phyloP scores from a whole-genome alignment of 2,113 vertebrate species.

The Larimichthys crocea region DNA sequence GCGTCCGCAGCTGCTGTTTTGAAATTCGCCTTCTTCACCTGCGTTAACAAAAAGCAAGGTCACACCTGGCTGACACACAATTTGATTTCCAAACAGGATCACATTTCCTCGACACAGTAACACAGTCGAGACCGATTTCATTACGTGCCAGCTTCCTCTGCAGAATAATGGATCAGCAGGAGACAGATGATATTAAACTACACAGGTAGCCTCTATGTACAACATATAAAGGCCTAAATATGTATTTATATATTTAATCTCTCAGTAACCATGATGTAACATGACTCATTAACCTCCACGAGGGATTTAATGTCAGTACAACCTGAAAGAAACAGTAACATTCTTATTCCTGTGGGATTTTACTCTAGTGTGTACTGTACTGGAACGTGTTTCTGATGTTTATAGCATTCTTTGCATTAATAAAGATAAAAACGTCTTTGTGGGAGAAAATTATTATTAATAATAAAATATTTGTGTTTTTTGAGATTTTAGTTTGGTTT shows the following conservation, averaged over 20 bases:
- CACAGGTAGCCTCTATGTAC: not conserved
- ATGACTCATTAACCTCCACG: conserved; percentile 10
- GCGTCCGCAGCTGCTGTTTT: conserved; percentile 9
- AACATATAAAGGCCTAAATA: too few species aligned
- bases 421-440: not conserved
- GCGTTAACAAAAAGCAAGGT: not conserved
- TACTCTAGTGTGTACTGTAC: not conserved
- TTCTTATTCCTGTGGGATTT: not conserved
- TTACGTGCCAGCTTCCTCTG: conserved; percentile 10
- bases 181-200: not conserved
- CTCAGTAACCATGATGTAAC: not conserved
- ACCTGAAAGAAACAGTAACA: not conserved
- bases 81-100: conserved; percentile 25
- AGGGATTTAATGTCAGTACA: not conserved
- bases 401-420: not conserved
- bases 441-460: not conserved
- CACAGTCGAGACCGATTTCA: not conserved
- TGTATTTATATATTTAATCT: not conserved
- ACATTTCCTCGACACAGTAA: conserved; percentile 23
- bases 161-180: conserved; percentile 1
- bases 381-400: not conserved
- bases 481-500: not conserved
- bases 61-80: conserved; percentile 1
- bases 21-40: not conserved
- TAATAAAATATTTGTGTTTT: not conserved